These are phyloP conservation scores for Microplitis deprimator DNA, from an alignment of 2,888 invertebrate genomes.

Conservation along the genomic window DNA sequence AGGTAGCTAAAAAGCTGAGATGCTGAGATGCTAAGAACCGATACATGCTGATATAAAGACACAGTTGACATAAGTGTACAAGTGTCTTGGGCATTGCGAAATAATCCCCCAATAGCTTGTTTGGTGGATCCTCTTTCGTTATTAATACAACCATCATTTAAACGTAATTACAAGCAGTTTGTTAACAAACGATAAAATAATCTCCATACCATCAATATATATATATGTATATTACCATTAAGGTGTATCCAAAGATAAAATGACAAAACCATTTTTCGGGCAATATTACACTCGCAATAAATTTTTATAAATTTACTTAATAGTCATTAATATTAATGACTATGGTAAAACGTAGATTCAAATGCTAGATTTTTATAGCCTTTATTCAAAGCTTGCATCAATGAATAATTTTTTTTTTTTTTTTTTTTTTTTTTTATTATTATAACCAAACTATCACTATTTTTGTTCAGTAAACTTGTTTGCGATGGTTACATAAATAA, in stretches of 20 bases:
- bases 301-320: slow-evolving; percentile 10
- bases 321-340: slow-evolving; percentile 20
- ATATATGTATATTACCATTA: neutral
- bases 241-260: neutral
- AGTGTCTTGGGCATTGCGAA: neutral
- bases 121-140: neutral
- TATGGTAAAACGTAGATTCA: slow-evolving; percentile 3
- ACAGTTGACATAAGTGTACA: neutral
- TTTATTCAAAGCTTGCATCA: neutral
- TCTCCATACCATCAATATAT: neutral
- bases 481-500: slow-evolving; percentile 6
- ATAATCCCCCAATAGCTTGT: neutral
- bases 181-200: neutral
- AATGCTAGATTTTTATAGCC: neutral
- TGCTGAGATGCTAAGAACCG: too few relatives aligned
- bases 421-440: too few relatives aligned
- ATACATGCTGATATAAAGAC: neutral
- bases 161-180: neutral
- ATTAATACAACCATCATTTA: neutral
- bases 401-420: slow-evolving; percentile 9
- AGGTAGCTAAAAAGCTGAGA: neutral
- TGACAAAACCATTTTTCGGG: neutral
- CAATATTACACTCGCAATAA: slow-evolving; percentile 10
- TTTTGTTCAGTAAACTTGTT: slow-evolving; percentile 4
- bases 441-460: neutral